Base-by-base conservation (phyloP, 1,140 invertebrate species). In the Drosophila athabasca region DNA sequence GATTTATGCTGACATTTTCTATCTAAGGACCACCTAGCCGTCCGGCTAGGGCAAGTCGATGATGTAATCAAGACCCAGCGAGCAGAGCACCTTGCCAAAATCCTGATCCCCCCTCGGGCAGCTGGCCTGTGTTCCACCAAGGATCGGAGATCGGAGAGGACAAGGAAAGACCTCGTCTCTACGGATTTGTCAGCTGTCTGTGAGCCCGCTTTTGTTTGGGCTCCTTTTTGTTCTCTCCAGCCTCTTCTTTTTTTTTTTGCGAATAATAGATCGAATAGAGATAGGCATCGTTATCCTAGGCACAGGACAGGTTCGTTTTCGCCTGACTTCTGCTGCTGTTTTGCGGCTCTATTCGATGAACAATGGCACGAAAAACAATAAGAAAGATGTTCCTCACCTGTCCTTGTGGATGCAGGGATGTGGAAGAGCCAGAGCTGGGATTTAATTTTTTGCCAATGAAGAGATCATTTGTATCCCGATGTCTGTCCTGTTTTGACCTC, bases 1-100 rank as follows among this genome's bases (percentile, higher is more conserved):
- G 83, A 87, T 87, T 87, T 87, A 87, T 88, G 75, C 50, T 58
- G 72, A 79, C 80, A 76, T 76, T 68, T 72, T 58, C 62, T 57
- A 61, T 52, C 52, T 48, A 54, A 45, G 24, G 81, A 82, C 82
- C 82, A 87, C 83, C 82, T 83, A 83, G 76, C 49, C 24, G 15
- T 13, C 13, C 17, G 13, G 5, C 11, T 19, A 26, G 24, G 13
- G 17, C 17, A 19, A 52, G 35, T 3, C 19, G 71, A 76, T 87
- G 83, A 83, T 81, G 83, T 69, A 87, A 87, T 79, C 73, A 67
- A 75, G 50, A 53, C 45, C 17, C 9, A 11, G 17, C 3, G 19
- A 15, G 52, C 19, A 41, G 55, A 60, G 67, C 83, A 87, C 83
- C 83, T 87, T 87, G 83, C 83, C 75, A 87, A 87, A 78, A 66